Percentiles rank a stretch among this genome's conserved stretches.
Conservation (phyloP, 2,113 vertebrate species). For the Urocolius indicus region DNA sequence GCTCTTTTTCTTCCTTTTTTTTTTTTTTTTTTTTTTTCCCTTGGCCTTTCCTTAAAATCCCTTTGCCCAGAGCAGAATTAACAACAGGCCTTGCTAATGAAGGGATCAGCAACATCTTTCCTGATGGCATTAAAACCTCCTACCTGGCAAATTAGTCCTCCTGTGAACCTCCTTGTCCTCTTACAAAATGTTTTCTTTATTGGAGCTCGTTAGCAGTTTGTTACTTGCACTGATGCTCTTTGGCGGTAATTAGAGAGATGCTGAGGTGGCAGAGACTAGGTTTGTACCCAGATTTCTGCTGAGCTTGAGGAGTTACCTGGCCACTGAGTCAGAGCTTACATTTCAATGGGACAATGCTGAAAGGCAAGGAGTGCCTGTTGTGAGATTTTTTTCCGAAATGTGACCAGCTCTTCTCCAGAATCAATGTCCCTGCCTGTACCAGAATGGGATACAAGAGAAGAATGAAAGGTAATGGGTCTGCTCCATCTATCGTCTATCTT, state of each 20-base stretch:
- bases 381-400: background rate
- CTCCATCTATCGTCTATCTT: background rate
- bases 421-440: rapidly evolving
- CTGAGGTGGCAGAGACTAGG: background rate
- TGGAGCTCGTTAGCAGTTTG: background rate
- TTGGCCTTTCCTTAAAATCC: background rate
- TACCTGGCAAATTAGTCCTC: conserved; percentile 24
- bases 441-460: rapidly evolving
- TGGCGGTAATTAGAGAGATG: background rate
- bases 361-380: background rate
- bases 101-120: background rate
- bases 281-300: background rate
- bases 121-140: conserved; percentile 24
- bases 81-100: background rate
- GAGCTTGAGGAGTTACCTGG: background rate
- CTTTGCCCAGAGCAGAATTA: background rate
- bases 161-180: background rate
- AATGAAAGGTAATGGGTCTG: background rate
- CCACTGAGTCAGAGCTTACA: background rate
- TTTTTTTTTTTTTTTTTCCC: background rate
- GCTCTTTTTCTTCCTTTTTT: background rate
- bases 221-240: background rate
- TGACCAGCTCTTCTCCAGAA: background rate
- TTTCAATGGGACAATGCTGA: background rate
- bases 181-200: conserved; percentile 40